Conservation (phyloP, 2,113 vertebrate species). For the Carassius carassius region DNA sequence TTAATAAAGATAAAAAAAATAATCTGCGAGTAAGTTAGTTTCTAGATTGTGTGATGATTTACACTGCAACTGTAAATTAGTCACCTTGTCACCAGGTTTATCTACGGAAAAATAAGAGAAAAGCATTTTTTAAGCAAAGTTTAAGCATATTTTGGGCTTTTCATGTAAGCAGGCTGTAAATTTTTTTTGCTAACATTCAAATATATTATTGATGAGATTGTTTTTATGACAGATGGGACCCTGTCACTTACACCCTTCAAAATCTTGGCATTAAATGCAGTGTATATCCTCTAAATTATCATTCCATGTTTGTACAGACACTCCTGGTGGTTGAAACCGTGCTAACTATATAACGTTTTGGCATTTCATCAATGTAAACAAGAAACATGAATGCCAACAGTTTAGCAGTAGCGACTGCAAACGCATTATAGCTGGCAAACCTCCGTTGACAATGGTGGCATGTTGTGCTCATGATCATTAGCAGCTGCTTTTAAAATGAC, state of each 20-base stretch:
- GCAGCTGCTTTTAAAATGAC: not conserved
- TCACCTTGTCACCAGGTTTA: not conserved
- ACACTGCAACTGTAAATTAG: not conserved
- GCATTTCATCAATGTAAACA: not conserved
- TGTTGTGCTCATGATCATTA: not conserved
- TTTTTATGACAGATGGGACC: conserved; percentile 3
- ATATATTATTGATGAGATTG: too few relatives aligned
- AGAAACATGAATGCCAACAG: not conserved
- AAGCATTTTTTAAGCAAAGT: too few relatives aligned
- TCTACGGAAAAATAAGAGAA: too few relatives aligned
- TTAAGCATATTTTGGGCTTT: too few relatives aligned
- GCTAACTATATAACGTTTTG: not conserved
- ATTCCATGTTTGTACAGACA: not conserved
- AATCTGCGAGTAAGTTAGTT: not conserved
- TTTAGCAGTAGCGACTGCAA: not conserved
- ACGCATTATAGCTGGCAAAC: not conserved
- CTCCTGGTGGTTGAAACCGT: not conserved
- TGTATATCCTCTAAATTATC: not conserved
- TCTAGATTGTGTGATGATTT: not conserved
- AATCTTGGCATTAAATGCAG: not conserved
- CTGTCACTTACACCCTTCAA: not conserved
- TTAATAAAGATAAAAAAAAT: not conserved
- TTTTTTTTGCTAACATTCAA: too few relatives aligned
- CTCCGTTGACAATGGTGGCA: not conserved
- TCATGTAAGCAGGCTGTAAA: too few relatives aligned